These are phyloP conservation scores for Dasyprocta punctata DNA, from an alignment of 2,113 vertebrate genomes.

Conservation along the genomic window DNA sequence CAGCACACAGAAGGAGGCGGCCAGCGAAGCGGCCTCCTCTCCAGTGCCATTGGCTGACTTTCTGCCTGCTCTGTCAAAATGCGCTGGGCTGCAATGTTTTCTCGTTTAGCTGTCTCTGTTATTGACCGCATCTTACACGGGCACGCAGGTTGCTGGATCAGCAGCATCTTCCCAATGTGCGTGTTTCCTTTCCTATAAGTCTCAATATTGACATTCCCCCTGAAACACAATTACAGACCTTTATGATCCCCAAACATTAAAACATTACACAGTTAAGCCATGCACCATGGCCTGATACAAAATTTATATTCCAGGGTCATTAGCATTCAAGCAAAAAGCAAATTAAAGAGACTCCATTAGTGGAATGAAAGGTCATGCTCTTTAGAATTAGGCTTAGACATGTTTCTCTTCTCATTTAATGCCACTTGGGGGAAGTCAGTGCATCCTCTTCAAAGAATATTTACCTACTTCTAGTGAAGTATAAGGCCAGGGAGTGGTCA, in stretches of 20 bases:
- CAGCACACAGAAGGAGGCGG: fast-evolving
- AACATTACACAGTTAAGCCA: not conserved
- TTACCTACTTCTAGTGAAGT: not conserved
- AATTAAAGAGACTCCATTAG: not conserved
- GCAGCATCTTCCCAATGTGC: no score
- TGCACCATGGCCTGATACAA: fast-evolving
- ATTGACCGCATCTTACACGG: not conserved
- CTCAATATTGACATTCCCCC: not conserved
- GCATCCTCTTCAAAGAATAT: fast-evolving
- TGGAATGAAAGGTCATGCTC: not conserved
- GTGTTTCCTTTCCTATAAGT: not conserved
- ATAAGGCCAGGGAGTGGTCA: fast-evolving
- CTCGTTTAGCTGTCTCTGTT: not conserved
- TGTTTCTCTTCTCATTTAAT: not conserved
- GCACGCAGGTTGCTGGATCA: not conserved
- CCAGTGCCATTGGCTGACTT: fast-evolving
- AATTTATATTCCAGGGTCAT: not conserved
- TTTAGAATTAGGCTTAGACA: not conserved
- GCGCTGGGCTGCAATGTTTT: no score
- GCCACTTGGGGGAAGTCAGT: not conserved
- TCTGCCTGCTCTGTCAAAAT: fast-evolving
- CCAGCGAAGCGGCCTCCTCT: fast-evolving
- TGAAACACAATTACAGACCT: not conserved
- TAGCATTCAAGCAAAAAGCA: no score
- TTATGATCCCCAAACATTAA: not conserved